These are phyloP conservation scores for Cyprinodon diabolis DNA, from an alignment of 2,797 vertebrate species.

Conservation along the genomic window DNA sequence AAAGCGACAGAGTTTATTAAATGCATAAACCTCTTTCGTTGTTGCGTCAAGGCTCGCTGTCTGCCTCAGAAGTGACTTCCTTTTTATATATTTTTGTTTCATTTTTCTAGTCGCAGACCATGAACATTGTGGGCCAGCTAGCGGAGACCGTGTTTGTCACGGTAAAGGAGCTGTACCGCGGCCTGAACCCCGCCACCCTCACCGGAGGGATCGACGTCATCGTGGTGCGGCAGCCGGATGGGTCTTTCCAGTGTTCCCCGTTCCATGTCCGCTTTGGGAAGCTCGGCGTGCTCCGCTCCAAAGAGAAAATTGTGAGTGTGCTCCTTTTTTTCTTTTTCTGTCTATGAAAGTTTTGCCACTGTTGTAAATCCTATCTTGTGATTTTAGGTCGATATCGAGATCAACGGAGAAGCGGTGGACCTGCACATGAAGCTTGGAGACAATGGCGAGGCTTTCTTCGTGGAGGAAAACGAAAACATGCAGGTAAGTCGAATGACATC, in stretches of 20 bases:
- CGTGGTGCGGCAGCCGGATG: slow-evolving; percentile 90
- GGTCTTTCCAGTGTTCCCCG: slow-evolving; percentile 91
- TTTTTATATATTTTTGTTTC: slow-evolving; percentile 13
- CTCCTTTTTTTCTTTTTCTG: background rate
- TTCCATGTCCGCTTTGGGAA: slow-evolving; percentile 97
- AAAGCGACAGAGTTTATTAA: background rate
- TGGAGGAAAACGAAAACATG: slow-evolving; percentile 85
- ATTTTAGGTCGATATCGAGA: slow-evolving; percentile 93
- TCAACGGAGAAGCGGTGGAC: slow-evolving; percentile 91
- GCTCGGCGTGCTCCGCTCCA: slow-evolving; percentile 91
- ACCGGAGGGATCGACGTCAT: slow-evolving; percentile 93
- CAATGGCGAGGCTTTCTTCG: slow-evolving; percentile 96
- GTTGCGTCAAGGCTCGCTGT: background rate
- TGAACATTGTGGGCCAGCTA: slow-evolving; percentile 95
- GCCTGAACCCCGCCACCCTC: slow-evolving; percentile 92
- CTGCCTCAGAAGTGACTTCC: slow-evolving; percentile 1
- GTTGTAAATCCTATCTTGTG: background rate
- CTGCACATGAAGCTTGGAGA: slow-evolving; percentile 96
- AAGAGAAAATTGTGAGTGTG: slow-evolving; percentile 91
- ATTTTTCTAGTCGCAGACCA: slow-evolving; percentile 81
- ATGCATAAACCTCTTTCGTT: slow-evolving; percentile 1
- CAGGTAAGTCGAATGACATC: slow-evolving; percentile 58
- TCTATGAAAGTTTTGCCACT: background rate
- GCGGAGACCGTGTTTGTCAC: slow-evolving; percentile 91
- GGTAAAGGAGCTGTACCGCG: slow-evolving; percentile 90